Evolutionary conservation across 2,113 vertebrate species (phyloP).

Genomic region (Hydropotes inermis): DNA sequence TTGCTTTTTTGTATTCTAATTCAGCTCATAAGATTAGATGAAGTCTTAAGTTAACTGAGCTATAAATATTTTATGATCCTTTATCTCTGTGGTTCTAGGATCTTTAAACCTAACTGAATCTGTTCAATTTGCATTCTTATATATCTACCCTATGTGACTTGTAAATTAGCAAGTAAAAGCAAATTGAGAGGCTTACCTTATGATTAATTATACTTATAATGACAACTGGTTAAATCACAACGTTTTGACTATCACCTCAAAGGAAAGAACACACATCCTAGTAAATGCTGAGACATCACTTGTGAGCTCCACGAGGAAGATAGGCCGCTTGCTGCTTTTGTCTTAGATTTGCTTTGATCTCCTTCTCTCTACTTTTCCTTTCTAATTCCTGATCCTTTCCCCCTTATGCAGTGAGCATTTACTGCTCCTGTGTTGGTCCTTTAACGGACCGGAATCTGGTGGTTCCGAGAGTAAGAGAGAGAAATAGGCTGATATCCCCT

Average conservation of each 20-base stretch:
- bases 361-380: background rate
- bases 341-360: slow-evolving; percentile 16
- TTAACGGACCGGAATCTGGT: no score
- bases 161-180: background rate
- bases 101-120: background rate
- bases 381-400: background rate
- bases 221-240: background rate
- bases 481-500: no score
- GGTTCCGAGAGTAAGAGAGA: no score
- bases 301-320: background rate
- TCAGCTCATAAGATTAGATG: background rate
- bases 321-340: background rate
- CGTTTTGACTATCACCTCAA: background rate
- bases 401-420: slow-evolving; percentile 4
- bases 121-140: background rate
- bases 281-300: background rate
- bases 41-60: background rate
- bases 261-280: background rate
- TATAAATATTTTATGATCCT: slow-evolving; percentile 4
- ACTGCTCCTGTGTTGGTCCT: background rate
- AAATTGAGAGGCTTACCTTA: background rate
- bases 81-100: background rate
- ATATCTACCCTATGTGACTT: background rate
- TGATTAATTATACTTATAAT: background rate
- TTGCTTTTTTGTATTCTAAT: background rate